phyloP scores from a whole-genome alignment of 2,888 invertebrate genomes.

The Schizaphis graminum region DNA sequence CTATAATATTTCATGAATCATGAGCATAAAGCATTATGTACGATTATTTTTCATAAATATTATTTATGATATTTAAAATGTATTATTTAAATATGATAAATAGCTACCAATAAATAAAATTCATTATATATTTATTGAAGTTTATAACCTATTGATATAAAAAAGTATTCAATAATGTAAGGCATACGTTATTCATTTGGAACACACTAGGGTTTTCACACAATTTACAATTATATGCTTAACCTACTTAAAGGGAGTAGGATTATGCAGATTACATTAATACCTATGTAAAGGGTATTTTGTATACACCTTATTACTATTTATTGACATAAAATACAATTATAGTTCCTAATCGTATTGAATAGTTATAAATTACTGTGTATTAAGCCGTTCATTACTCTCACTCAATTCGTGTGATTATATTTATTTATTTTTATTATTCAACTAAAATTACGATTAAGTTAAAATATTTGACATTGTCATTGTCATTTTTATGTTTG shows the following conservation, averaged over 20 bases:
- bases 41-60: background rate
- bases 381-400: background rate
- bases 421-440: background rate
- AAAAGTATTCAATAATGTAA: background rate
- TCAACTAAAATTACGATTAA: background rate
- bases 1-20: background rate
- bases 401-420: background rate
- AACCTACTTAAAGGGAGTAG: conserved; percentile 16
- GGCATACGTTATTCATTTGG: background rate
- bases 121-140: background rate
- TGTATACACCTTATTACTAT: conserved; percentile 38
- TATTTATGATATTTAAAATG: background rate
- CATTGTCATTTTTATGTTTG: background rate
- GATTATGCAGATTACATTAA: conserved; percentile 42
- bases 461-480: background rate
- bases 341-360: conserved; percentile 30
- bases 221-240: conserved; percentile 36
- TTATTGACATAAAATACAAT: conserved; percentile 12
- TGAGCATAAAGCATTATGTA: background rate
- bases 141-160: background rate
- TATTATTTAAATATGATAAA: background rate
- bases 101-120: background rate
- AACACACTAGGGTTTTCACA: background rate
- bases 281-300: conserved; percentile 26
- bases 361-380: background rate